Conservation (phyloP, 2,888 invertebrate species). For the Hyles lineata region DNA sequence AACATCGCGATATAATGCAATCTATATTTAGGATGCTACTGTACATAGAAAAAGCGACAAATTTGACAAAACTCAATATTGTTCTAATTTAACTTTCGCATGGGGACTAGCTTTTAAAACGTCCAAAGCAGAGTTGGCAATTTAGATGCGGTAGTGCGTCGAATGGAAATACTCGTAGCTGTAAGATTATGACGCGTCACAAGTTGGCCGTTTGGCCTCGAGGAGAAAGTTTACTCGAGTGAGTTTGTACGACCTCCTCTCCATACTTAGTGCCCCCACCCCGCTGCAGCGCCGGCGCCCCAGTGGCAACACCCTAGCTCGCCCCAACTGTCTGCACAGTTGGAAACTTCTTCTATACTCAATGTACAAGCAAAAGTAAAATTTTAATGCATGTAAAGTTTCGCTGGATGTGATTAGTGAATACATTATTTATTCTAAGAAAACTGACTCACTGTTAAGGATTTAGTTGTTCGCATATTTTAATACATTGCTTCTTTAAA, state of each 20-base stretch:
- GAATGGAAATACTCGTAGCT: constrained; percentile 48
- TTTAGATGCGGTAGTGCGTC: constrained; percentile 33
- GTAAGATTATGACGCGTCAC: constrained; percentile 68
- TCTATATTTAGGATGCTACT: too few relatives aligned
- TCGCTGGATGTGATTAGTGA: constrained; percentile 48
- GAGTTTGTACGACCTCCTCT: constrained; percentile 53
- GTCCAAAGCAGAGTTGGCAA: background rate
- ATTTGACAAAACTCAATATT: background rate
- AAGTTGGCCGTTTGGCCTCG: constrained; percentile 65
- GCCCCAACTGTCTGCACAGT: constrained; percentile 61
- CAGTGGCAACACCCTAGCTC: constrained; percentile 30
- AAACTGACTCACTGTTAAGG: too few relatives aligned
- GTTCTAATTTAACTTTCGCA: background rate
- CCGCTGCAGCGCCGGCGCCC: constrained; percentile 28
- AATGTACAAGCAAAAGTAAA: constrained; percentile 53
- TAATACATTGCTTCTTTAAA: too few relatives aligned
- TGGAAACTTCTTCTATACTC: constrained; percentile 56
- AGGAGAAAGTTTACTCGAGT: constrained; percentile 65
- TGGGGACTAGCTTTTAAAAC: background rate
- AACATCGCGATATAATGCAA: too few relatives aligned
- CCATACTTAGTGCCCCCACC: constrained; percentile 21
- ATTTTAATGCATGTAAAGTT: constrained; percentile 48
- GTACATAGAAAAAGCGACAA: too few relatives aligned
- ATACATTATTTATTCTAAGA: background rate
- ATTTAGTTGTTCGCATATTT: too few relatives aligned